These are phyloP conservation scores for Mionectes macconnelli DNA, from an alignment of 2,113 vertebrate species.

Conservation along the genomic window DNA sequence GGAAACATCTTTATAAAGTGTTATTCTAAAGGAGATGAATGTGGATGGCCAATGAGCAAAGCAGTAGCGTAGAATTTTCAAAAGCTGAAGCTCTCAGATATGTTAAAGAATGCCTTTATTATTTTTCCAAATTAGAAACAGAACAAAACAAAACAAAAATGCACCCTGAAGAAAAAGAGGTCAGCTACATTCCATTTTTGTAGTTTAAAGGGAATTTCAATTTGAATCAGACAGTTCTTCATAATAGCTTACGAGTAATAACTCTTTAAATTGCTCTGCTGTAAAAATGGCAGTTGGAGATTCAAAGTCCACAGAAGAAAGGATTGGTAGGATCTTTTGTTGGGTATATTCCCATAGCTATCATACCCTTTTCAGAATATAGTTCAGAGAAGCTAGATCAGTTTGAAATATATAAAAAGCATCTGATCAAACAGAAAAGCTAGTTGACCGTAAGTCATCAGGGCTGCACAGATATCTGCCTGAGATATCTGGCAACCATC, in stretches of 20 bases:
- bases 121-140: background rate
- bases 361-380: background rate
- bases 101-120: background rate
- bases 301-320: background rate
- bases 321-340: background rate
- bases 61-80: background rate
- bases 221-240: background rate
- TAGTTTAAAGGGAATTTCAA: background rate
- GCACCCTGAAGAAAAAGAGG: background rate
- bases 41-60: background rate
- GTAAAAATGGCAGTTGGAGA: background rate
- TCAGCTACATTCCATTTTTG: background rate
- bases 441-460: background rate
- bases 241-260: background rate
- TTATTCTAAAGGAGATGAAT: background rate
- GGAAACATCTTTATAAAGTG: background rate
- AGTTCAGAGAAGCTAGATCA: background rate
- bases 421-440: background rate
- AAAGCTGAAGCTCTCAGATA: background rate
- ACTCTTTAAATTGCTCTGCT: background rate
- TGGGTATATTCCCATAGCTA: background rate
- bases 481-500: background rate
- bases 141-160: background rate
- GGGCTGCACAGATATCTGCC: background rate
- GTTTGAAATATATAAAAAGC: background rate